Evolutionary conservation across 2,888 invertebrate genomes (phyloP).

Genomic region (Bugulina stolonifera): DNA sequence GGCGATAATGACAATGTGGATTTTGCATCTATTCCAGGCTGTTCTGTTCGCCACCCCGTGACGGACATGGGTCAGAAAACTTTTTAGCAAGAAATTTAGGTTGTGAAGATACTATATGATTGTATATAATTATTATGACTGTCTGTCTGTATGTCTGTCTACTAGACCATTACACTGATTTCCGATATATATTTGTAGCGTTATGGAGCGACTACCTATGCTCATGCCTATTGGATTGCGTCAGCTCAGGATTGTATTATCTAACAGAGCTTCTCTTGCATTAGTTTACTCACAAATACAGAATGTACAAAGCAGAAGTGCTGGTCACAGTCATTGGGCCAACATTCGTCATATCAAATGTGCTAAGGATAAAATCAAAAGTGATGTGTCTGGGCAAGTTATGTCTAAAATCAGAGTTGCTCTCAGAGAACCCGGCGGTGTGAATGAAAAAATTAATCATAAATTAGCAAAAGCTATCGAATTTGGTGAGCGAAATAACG

Average conservation of each 20-base stretch:
- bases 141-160: too few species aligned
- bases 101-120: too few species aligned
- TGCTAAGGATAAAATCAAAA: slow-evolving; percentile 5
- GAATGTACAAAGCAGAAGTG: background rate
- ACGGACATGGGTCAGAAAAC: too few species aligned
- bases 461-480: slow-evolving; percentile 19
- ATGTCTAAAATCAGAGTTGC: background rate
- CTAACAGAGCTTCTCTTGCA: background rate
- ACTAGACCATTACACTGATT: too few species aligned
- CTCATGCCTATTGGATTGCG: background rate
- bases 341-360: slow-evolving; percentile 21
- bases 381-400: background rate
- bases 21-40: too few species aligned
- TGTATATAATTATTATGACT: too few species aligned
- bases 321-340: slow-evolving; percentile 24
- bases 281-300: background rate
- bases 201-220: background rate
- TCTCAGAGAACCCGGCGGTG: background rate
- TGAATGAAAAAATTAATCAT: background rate
- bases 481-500: slow-evolving; percentile 7
- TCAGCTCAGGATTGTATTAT: background rate
- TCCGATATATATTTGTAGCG: too few species aligned
- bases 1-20: too few species aligned
- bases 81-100: too few species aligned
- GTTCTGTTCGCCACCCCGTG: too few species aligned